These are phyloP conservation scores for Luscinia megarhynchos DNA, from an alignment of 2,797 vertebrate genomes.

Conservation along the genomic window DNA sequence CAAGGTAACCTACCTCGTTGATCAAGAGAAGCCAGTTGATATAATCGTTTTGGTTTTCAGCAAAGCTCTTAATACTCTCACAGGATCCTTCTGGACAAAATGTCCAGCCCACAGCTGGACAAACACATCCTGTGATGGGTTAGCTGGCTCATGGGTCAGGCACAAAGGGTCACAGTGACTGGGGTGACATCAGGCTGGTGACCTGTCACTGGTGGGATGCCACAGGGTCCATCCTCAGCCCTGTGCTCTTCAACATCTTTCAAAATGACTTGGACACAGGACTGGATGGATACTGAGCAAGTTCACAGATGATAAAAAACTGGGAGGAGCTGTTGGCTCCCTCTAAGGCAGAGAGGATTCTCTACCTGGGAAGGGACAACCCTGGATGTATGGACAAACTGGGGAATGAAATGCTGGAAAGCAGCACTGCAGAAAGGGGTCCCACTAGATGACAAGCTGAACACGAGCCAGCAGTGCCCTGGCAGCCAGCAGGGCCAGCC, in stretches of 20 bases:
- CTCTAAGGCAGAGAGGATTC: too few species aligned
- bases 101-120: not conserved
- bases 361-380: too few species aligned
- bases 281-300: too few species aligned
- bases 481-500: not conserved
- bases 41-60: not conserved
- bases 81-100: not conserved
- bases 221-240: not conserved
- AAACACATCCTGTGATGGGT: not conserved
- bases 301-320: too few species aligned
- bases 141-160: rapidly evolving
- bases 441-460: too few species aligned
- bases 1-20: not conserved
- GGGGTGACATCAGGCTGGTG: not conserved
- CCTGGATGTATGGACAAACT: too few species aligned
- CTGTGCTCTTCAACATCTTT: not conserved
- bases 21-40: not conserved
- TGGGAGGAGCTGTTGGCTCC: too few species aligned
- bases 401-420: too few species aligned
- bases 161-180: not conserved
- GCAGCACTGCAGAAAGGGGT: too few species aligned
- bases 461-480: rapidly evolving
- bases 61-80: not conserved
- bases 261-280: too few species aligned
- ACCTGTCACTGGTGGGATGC: not conserved